Evolutionary conservation across 2,888 invertebrate species (phyloP).

Genomic region (Trissolcus japonicus): DNA sequence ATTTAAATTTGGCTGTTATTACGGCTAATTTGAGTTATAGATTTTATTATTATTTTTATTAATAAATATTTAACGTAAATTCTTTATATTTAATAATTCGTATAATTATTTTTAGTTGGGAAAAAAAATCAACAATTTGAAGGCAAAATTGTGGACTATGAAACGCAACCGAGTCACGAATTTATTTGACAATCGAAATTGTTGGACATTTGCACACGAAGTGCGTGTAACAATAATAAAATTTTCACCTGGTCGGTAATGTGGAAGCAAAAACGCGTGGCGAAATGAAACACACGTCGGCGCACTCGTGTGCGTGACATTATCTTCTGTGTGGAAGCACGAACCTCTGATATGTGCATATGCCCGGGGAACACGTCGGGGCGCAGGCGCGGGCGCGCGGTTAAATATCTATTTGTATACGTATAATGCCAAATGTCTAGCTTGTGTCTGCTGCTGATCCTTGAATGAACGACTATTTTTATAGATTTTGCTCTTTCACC

Average conservation of each 20-base stretch:
- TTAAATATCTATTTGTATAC: constrained; percentile 63
- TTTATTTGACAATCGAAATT: constrained; percentile 27
- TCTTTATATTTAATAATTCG: no score
- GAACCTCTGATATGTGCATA: constrained; percentile 49
- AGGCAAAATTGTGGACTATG: not conserved
- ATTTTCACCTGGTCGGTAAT: constrained; percentile 26
- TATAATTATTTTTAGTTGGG: no score
- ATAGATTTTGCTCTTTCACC: constrained; percentile 60
- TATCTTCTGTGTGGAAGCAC: constrained; percentile 15
- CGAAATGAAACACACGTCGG: constrained; percentile 20
- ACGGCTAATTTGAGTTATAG: no score
- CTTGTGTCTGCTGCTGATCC: constrained; percentile 70
- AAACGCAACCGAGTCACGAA: not conserved
- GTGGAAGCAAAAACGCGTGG: constrained; percentile 27
- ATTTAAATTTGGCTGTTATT: no score
- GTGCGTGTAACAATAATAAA: constrained; percentile 39
- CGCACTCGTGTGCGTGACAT: constrained; percentile 13
- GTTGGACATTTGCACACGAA: constrained; percentile 25
- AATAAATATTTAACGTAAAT: no score
- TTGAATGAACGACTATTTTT: constrained; percentile 73
- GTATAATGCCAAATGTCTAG: constrained; percentile 68
- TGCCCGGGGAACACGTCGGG: constrained; percentile 37
- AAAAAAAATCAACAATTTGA: not conserved
- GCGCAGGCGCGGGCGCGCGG: constrained; percentile 52
- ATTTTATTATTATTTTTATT: no score